Evolutionary conservation across 2,797 vertebrate genomes (phyloP).

Genomic region (Peromyscus eremicus): DNA sequence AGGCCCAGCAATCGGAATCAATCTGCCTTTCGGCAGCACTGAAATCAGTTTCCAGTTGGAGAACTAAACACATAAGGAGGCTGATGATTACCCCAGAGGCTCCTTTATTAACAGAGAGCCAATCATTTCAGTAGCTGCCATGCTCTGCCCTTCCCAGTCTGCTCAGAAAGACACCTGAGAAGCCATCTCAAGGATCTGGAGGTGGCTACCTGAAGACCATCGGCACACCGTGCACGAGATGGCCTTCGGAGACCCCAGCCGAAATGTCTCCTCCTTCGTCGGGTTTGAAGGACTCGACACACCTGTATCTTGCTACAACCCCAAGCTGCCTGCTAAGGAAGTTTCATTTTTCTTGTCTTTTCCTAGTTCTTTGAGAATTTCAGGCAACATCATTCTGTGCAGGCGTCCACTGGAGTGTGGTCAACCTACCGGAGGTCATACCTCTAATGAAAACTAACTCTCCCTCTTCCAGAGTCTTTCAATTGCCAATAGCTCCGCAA

Average conservation of each 20-base stretch:
- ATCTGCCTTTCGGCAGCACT: fast-evolving
- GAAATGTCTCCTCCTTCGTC: neutral
- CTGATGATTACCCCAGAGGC: neutral
- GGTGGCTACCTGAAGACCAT: neutral
- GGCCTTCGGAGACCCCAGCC: neutral
- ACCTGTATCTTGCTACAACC: neutral
- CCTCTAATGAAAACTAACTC: neutral
- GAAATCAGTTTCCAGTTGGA: neutral
- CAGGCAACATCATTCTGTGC: neutral
- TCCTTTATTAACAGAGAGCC: neutral
- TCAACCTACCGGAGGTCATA: neutral
- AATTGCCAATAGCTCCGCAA: no score
- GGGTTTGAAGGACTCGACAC: no score
- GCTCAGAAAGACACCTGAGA: neutral
- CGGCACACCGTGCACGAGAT: neutral
- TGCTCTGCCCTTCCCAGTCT: neutral
- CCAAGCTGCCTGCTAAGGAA: neutral
- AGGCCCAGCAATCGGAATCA: neutral
- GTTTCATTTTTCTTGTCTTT: neutral
- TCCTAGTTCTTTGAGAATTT: neutral
- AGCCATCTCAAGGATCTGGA: neutral
- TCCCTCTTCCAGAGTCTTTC: no score
- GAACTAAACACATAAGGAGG: neutral
- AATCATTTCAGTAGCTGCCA: neutral
- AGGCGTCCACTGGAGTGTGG: no score